A percentile compares a stretch with the other conserved stretches of the same genome.
phyloP scores from a whole-genome alignment of 2,797 vertebrate species.

The Chaenodraco wilsoni region DNA sequence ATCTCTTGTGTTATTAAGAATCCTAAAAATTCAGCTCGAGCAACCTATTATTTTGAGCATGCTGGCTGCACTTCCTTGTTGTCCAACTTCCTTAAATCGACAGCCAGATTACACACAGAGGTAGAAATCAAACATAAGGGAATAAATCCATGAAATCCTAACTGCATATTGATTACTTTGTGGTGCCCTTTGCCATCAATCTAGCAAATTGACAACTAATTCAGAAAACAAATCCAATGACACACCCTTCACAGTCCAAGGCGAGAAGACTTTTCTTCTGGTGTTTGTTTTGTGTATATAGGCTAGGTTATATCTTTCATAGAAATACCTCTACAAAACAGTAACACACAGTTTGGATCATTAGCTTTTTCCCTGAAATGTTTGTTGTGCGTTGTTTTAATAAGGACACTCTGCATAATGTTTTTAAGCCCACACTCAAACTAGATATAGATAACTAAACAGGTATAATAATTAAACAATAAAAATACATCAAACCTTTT shows the following conservation, averaged over 20 bases:
- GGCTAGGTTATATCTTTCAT: rapidly evolving
- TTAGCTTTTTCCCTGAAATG: background rate
- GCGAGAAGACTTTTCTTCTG: background rate
- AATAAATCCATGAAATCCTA: background rate
- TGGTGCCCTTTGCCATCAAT: background rate
- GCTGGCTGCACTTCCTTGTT: constrained; percentile 20
- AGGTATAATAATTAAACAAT: background rate
- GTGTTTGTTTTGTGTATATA: background rate
- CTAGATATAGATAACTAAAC: background rate
- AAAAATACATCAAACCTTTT: constrained; percentile 61
- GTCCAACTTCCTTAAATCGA: constrained; percentile 23
- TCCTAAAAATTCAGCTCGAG: background rate
- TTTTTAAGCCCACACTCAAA: background rate
- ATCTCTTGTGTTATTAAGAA: background rate
- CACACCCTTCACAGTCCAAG: constrained; percentile 21
- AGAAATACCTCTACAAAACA: background rate
- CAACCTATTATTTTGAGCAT: background rate
- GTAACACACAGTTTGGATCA: background rate
- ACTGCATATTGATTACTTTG: background rate
- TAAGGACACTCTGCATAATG: background rate
- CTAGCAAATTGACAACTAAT: background rate
- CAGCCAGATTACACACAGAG: background rate
- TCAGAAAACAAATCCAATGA: constrained; percentile 3
- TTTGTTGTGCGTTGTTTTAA: background rate
- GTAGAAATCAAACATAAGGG: background rate